Conservation (phyloP, 2,888 invertebrate genomes). For the Agriopis leucophaearia region DNA sequence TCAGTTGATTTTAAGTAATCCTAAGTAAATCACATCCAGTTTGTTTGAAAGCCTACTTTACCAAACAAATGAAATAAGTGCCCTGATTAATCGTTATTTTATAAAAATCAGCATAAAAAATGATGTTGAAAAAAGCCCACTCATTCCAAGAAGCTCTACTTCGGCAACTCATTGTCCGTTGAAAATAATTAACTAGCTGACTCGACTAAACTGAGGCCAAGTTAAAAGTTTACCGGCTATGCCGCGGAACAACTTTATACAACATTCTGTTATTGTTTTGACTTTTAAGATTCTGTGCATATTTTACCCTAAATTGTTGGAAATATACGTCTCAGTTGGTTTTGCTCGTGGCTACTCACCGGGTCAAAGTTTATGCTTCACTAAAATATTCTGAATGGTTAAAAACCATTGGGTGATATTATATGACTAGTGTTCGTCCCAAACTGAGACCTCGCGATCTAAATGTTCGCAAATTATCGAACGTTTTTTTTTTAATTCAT, state of each 20-base stretch:
- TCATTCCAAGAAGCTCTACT: slow-evolving; percentile 68
- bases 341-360: slow-evolving; percentile 8
- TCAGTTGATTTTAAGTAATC: slow-evolving; percentile 1
- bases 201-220: slow-evolving; percentile 69
- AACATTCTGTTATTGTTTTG: slow-evolving; percentile 52
- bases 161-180: slow-evolving; percentile 77
- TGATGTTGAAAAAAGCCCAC: slow-evolving; percentile 60
- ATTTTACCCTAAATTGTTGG: slow-evolving; percentile 45
- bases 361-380: slow-evolving; percentile 4
- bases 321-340: slow-evolving; percentile 23
- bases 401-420: background rate
- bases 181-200: slow-evolving; percentile 82
- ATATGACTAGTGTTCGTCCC: background rate
- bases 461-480: too few species aligned
- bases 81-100: slow-evolving; percentile 39
- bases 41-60: slow-evolving; percentile 13
- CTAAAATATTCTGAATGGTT: background rate
- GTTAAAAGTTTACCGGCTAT: slow-evolving; percentile 61
- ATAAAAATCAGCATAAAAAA: slow-evolving; percentile 52
- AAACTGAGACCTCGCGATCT: too few species aligned
- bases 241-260: slow-evolving; percentile 49
- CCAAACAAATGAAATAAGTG: slow-evolving; percentile 32
- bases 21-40: slow-evolving; percentile 14
- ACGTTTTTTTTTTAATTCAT: too few species aligned
- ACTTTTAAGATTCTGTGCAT: slow-evolving; percentile 41